Evolutionary conservation across 2,113 vertebrate genomes (phyloP), one percentile per base, ranked within the genome.

Genomic region (Peromyscus californicus): DNA sequence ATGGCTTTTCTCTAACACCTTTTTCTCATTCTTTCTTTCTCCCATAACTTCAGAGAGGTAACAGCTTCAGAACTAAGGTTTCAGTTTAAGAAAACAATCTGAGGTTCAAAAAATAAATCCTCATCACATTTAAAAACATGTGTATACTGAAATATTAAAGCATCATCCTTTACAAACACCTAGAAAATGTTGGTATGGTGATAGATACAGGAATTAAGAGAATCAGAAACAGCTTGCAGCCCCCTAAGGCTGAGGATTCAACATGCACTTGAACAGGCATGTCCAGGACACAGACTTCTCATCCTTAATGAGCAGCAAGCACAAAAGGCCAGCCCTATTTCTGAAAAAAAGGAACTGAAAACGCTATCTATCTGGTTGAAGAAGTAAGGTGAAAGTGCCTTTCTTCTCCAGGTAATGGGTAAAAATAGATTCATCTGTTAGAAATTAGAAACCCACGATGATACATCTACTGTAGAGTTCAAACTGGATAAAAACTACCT

Each of bases 351-450:
- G 13, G 33, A 72, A 90, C 65, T 7, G 8, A 97, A 86, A 92
- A 70, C 31, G 79, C 48, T 90, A 65, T n/a, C 21, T 76, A 93
- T n/a, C 65, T 76, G 57, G 70, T 72, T 76, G 76, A 76, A 96
- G 57, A 95, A 97, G 54, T 67, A 90, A 97, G n/a, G n/a, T 65
- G n/a, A 96, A 89, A 84, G 84, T 26, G 63, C 54, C 83, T 89
- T 97, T 97, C 42, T 95, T 93, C 80, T 96, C 13, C 21, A 33
- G 42, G 57, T 54, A 59, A n/a, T 48, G 4, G n/a, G 42, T 89
- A 94, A 96, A 96, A 93, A 95, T 59, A 97, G 85, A 95, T 45
- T 84, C 10, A 92, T 89, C 85, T 82, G n/a, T 92, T 96, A 97
- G 86, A 95, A 93, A 87, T 95, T 93, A 97, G 51, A 96, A 96